Evolutionary conservation across 2,888 invertebrate species (phyloP).

Genomic region (Dryococelus australis): DNA sequence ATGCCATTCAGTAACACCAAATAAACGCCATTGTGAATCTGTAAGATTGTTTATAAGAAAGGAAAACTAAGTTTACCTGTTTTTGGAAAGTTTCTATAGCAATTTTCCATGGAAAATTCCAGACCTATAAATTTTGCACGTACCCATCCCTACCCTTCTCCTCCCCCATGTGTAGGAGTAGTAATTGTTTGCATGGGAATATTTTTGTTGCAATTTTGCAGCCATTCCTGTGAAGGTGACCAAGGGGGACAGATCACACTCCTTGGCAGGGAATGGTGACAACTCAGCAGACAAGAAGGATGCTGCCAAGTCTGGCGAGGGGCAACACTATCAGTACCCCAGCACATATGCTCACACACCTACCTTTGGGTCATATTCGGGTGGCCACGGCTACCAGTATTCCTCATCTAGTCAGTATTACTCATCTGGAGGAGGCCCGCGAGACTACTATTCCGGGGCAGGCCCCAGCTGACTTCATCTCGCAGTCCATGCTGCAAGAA

Average conservation of each 20-base stretch:
- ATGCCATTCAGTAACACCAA: too few relatives aligned
- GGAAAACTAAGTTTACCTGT: too few relatives aligned
- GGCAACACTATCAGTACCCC: slow-evolving; percentile 38
- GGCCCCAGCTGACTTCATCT: not conserved
- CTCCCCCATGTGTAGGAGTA: too few relatives aligned
- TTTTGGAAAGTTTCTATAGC: too few relatives aligned
- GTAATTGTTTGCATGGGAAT: too few relatives aligned
- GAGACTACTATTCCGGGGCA: not conserved
- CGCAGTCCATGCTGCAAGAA: too few relatives aligned
- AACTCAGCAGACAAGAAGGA: slow-evolving; percentile 29
- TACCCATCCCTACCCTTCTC: too few relatives aligned
- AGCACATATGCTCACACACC: not conserved
- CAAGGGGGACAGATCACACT: slow-evolving; percentile 35
- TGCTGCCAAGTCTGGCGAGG: not conserved
- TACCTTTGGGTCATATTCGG: not conserved
- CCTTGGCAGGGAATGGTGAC: slow-evolving; percentile 31
- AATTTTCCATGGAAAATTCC: too few relatives aligned
- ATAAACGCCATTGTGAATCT: too few relatives aligned
- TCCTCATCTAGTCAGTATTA: not conserved
- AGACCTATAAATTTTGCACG: too few relatives aligned
- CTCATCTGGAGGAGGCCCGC: not conserved
- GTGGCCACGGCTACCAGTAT: not conserved
- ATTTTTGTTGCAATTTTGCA: slow-evolving; percentile 36
- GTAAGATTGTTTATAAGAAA: too few relatives aligned
- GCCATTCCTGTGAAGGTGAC: slow-evolving; percentile 43